Conservation (phyloP, 2,113 vertebrate genomes). For the Raja brachyura region DNA sequence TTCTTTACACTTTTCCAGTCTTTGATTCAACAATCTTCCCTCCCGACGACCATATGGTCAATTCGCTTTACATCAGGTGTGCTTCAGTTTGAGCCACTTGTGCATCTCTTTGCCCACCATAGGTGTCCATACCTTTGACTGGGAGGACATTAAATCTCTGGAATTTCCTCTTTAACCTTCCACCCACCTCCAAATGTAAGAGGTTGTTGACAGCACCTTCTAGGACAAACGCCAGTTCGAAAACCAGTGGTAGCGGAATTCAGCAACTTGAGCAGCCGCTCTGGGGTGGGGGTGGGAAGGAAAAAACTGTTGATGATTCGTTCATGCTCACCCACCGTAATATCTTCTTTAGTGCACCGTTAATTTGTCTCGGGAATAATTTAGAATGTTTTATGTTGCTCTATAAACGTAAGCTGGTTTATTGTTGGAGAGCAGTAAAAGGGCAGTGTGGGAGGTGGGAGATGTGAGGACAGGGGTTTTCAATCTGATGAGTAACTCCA, state of each 20-base stretch:
- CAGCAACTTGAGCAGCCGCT: no score
- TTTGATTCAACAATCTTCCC: background rate
- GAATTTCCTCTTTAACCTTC: background rate
- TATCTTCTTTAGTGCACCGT: no score
- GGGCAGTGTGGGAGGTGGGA: background rate
- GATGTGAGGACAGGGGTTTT: background rate
- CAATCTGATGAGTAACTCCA: background rate
- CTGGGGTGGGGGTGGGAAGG: no score
- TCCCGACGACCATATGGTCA: background rate
- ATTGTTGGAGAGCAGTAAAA: background rate
- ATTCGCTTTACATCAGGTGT: background rate
- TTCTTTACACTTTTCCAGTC: background rate
- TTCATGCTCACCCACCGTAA: no score
- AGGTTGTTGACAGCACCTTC: no score
- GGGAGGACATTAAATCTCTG: background rate
- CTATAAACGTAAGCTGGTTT: background rate
- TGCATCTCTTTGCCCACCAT: background rate
- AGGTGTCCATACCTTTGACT: background rate
- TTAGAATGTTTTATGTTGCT: background rate
- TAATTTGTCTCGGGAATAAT: no score
- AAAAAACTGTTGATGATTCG: no score
- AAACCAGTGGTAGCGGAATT: no score
- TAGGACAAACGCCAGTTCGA: no score
- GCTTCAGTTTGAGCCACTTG: background rate
- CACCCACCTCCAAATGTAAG: no score